Percentiles rank a stretch among this genome's conserved stretches.
These are phyloP conservation scores for Peribatodes rhomboidaria DNA, from an alignment of 2,888 invertebrate genomes.

Conservation along the genomic window DNA sequence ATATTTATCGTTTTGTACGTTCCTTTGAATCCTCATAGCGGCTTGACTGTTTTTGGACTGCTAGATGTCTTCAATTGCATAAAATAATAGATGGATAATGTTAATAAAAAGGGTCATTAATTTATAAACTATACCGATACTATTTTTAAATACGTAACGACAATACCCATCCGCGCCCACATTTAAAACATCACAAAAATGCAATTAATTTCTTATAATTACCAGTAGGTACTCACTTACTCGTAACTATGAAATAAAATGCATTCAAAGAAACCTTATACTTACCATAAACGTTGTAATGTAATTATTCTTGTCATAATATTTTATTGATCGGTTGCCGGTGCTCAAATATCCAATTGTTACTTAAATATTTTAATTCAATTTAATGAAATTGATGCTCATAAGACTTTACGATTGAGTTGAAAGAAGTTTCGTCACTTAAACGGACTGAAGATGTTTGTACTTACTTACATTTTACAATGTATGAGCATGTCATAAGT, in stretches of 20 bases:
- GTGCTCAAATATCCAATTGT: neutral
- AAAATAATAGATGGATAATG: too few relatives aligned
- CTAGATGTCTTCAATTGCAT: too few relatives aligned
- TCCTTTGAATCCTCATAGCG: too few relatives aligned
- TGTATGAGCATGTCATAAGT: neutral
- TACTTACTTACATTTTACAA: neutral
- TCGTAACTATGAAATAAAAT: neutral
- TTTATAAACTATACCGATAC: too few relatives aligned
- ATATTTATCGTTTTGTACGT: too few relatives aligned
- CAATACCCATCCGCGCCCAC: too few relatives aligned
- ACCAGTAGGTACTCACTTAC: neutral
- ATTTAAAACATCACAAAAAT: constrained; percentile 3
- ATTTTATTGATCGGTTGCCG: constrained; percentile 19
- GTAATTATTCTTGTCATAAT: constrained; percentile 3
- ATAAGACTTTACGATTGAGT: constrained; percentile 23
- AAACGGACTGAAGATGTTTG: too few relatives aligned
- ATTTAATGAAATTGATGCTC: constrained; percentile 24
- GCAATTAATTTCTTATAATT: constrained; percentile 7
- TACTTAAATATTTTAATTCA: constrained; percentile 2
- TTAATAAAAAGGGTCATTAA: too few relatives aligned
- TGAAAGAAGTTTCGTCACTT: constrained; percentile 4
- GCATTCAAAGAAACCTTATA: constrained; percentile 7
- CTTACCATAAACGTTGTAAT: neutral
- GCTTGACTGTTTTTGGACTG: too few relatives aligned
- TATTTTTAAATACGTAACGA: neutral